phyloP scores from a whole-genome alignment of 2,797 vertebrate genomes.

The Gallirallus australis region DNA sequence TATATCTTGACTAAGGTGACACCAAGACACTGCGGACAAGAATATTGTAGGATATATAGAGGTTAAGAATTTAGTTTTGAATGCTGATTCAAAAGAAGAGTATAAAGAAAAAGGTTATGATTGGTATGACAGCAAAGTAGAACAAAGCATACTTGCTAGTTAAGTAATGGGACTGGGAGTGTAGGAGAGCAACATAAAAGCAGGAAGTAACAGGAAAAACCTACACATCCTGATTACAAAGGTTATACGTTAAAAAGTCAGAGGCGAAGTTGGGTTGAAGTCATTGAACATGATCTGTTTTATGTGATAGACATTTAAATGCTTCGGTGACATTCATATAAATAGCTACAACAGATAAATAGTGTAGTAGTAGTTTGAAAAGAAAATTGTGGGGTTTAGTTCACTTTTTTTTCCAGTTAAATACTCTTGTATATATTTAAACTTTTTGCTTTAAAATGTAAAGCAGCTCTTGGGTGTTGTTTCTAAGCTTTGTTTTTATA shows the following conservation, averaged over 20 bases:
- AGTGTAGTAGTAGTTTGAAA: neutral
- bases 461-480: neutral
- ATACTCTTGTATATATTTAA: neutral
- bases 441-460: neutral
- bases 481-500: neutral
- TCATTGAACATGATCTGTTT: neutral
- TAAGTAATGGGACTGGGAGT: neutral
- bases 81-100: accelerated
- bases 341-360: neutral
- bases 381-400: accelerated
- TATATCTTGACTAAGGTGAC: neutral
- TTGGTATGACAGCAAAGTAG: neutral
- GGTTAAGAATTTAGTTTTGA: neutral
- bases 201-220: neutral
- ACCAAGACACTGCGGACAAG: neutral
- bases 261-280: neutral
- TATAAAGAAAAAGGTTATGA: neutral
- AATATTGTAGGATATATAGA: neutral
- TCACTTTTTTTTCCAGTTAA: neutral
- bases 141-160: neutral
- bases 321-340: neutral
- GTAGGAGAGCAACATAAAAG: neutral
- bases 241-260: accelerated
- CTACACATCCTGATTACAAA: neutral
- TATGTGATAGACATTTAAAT: neutral